Evolutionary conservation across 2,797 vertebrate genomes (phyloP), one percentile per base, ranked within the genome.

Genomic region (Diplodus puntazzo): DNA sequence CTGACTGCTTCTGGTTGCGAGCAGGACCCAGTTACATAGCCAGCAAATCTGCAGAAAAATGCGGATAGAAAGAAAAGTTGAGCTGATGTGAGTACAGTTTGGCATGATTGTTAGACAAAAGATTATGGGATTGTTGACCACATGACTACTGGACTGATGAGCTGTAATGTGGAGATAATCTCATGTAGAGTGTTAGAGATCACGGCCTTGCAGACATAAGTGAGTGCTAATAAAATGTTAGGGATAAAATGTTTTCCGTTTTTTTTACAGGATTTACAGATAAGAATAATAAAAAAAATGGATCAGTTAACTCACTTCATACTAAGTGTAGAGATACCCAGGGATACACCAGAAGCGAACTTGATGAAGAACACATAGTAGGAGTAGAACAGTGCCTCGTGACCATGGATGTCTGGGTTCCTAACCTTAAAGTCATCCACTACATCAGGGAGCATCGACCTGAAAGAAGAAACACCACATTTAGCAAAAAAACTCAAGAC

Each of bases 291-390:
- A 10, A 46, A 53, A 46, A 21, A 39, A 34, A 20, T 4, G 2
- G 2, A 72, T 60, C 1, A 39, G 27, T 20, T 13, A 17, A 83
- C 96, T 96, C 90, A 99, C 98, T 98, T 95, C 21, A 99, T 94
- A 89, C 97, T 97, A 78, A 99, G 96, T 0, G 98, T 99, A 43
- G 97, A 99, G 89, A 99, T 86, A 50, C 98, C 97, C 65, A 99
- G 88, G 0, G 98, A 99, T 6, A 99, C 86, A 0, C 98, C 98
- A 0, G 97, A 97, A 11, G 98, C 95, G 18, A 99, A 99, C 86
- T 99, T 99, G 83, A 97, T 96, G 87, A 99, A 99, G 94, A 99
- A 99, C 75, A 99, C 98, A 0, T 99, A 99, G 92, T 97, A 99
- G 50, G 98, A 99, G 92, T 97, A 99, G 93, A 99, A 99, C 79